Conservation (phyloP, 2,888 invertebrate genomes). For the Lepidochrysops patricia region DNA sequence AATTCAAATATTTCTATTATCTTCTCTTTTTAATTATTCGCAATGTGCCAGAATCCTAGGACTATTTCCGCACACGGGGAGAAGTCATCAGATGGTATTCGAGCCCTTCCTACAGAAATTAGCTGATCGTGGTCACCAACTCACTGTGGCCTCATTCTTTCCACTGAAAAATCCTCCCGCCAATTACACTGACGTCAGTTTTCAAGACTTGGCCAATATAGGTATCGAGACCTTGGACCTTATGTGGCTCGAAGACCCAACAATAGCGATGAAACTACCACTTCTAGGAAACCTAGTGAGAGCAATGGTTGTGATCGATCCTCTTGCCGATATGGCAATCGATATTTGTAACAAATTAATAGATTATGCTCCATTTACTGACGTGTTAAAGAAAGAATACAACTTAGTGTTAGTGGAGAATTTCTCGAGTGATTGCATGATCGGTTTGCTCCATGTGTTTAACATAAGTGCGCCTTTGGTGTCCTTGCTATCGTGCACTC, state of each 20-base stretch:
- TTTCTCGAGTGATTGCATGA: constrained; percentile 78
- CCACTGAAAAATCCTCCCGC: constrained; percentile 62
- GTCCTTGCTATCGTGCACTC: constrained; percentile 68
- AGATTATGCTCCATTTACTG: constrained; percentile 46
- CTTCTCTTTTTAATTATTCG: neutral
- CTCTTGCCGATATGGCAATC: constrained; percentile 39
- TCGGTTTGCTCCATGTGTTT: constrained; percentile 74
- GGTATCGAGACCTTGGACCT: constrained; percentile 53
- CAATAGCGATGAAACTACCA: constrained; percentile 32
- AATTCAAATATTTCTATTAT: neutral
- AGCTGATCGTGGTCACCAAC: constrained; percentile 73
- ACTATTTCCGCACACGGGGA: constrained; percentile 74
- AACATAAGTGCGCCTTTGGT: constrained; percentile 70
- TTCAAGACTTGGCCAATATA: constrained; percentile 49
- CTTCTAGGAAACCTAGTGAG: constrained; percentile 37
- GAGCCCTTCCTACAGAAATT: constrained; percentile 69
- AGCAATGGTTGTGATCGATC: constrained; percentile 29
- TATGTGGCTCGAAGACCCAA: constrained; percentile 37
- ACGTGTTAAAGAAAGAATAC: constrained; percentile 59
- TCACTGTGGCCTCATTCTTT: constrained; percentile 77
- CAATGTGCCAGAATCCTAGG: constrained; percentile 28
- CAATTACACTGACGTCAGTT: constrained; percentile 58
- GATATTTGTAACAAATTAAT: constrained; percentile 51
- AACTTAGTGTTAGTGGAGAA: constrained; percentile 77
- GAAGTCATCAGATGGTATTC: constrained; percentile 78